These are phyloP conservation scores for Argyresthia albistria DNA, from an alignment of 2,888 invertebrate genomes.

Conservation along the genomic window DNA sequence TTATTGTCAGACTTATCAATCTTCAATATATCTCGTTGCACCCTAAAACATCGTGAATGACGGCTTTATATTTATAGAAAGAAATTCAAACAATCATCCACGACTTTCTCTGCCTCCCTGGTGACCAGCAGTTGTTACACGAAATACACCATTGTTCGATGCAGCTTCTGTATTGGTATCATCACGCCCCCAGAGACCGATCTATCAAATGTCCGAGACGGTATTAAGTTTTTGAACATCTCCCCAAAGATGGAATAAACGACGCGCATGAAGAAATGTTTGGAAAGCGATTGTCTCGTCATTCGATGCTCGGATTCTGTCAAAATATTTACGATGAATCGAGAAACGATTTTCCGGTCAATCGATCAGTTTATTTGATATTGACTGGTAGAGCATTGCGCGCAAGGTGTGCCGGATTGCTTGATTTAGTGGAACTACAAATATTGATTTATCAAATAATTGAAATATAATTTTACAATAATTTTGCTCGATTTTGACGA, in stretches of 20 bases:
- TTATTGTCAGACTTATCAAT: too few relatives aligned
- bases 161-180: conserved; percentile 38
- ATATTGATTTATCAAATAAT: too few relatives aligned
- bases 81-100: conserved; percentile 1
- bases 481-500: too few relatives aligned
- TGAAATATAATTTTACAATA: too few relatives aligned
- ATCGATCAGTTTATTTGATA: conserved; percentile 50
- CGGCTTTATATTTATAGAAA: conserved; percentile 2
- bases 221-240: conserved; percentile 20
- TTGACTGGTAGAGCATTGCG: background rate
- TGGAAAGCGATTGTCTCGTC: conserved; percentile 60
- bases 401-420: background rate
- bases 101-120: conserved; percentile 3
- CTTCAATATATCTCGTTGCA: too few relatives aligned
- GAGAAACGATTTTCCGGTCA: conserved; percentile 49
- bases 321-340: conserved; percentile 65
- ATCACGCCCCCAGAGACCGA: conserved; percentile 47
- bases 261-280: conserved; percentile 21
- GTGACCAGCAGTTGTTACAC: conserved; percentile 22
- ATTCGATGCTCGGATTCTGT: conserved; percentile 55
- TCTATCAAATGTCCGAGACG: conserved; percentile 50
- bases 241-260: conserved; percentile 28
- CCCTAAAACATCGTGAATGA: background rate
- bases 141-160: conserved; percentile 25
- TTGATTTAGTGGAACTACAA: background rate